These are phyloP conservation scores for Cephus pulcher DNA, from an alignment of 2,888 invertebrate genomes.

Conservation along the genomic window DNA sequence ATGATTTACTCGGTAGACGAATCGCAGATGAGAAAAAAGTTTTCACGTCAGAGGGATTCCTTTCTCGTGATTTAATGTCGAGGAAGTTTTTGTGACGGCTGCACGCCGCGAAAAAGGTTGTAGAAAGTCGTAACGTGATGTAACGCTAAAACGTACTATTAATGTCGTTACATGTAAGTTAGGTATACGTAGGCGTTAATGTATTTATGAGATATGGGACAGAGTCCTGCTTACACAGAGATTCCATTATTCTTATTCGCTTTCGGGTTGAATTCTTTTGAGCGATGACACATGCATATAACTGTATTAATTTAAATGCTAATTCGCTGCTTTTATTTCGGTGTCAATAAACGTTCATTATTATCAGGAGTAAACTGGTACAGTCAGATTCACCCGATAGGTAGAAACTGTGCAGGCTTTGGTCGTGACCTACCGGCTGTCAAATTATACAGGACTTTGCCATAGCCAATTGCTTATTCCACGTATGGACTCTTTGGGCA, in stretches of 20 bases:
- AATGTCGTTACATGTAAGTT: conserved; percentile 4
- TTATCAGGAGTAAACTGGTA: not conserved
- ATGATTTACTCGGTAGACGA: not conserved
- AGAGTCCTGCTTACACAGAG: not conserved
- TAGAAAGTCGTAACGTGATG: conserved; percentile 39
- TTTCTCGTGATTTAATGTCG: conserved; percentile 36
- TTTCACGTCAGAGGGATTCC: conserved; percentile 22
- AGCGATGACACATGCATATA: not conserved
- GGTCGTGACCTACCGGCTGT: not conserved
- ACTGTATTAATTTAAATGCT: not conserved
- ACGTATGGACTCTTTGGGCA: not conserved
- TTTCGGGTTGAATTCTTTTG: not conserved
- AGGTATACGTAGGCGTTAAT: not conserved
- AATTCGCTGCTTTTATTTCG: not conserved
- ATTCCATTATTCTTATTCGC: not conserved
- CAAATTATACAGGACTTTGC: not conserved
- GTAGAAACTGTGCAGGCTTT: not conserved
- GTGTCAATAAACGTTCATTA: not conserved
- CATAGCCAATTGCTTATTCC: not conserved
- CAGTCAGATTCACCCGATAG: not conserved
- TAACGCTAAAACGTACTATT: conserved; percentile 34
- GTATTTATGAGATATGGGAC: not conserved
- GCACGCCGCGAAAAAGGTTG: conserved; percentile 25
- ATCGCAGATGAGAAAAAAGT: not conserved
- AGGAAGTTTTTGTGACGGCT: conserved; percentile 30